Evolutionary conservation across 2,113 vertebrate genomes (phyloP).

Genomic region (Cynoglossus semilaevis): DNA sequence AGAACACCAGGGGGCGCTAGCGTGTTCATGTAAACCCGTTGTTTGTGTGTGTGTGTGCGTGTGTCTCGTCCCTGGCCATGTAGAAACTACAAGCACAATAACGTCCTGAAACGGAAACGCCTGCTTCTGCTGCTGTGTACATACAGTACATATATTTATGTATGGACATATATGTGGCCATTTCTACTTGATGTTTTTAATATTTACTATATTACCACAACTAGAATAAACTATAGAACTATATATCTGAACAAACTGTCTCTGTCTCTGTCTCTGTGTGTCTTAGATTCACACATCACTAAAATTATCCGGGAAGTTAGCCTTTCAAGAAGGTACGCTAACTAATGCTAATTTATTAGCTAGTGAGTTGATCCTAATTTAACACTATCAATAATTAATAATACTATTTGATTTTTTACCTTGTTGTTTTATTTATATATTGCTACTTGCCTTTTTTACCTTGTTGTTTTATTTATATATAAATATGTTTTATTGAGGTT

Average conservation of each 20-base stretch:
- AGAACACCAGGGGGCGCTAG: conserved; percentile 4
- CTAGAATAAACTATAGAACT: conserved; percentile 69
- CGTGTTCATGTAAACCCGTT: background rate
- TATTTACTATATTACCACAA: conserved; percentile 60
- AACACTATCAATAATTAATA: no score
- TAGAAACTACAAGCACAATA: conserved; percentile 70
- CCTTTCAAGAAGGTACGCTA: no score
- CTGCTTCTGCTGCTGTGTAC: conserved; percentile 74
- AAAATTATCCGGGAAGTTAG: no score
- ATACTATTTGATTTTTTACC: no score
- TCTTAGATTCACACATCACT: conserved; percentile 10
- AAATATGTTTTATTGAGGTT: no score
- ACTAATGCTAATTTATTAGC: no score
- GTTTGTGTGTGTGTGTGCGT: conserved; percentile 41
- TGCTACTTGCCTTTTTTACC: no score
- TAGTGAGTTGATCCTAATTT: no score
- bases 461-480: no score
- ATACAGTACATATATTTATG: conserved; percentile 12
- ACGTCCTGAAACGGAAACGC: conserved; percentile 41
- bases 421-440: no score
- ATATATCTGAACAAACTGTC: conserved; percentile 54
- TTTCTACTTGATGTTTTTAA: conserved; percentile 75
- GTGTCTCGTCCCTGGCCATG: conserved; percentile 29
- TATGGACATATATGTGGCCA: conserved; percentile 26
- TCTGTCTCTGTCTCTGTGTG: background rate